Base-by-base conservation (phyloP, 2,888 invertebrate species). In the Catotricha subobsoleta region DNA sequence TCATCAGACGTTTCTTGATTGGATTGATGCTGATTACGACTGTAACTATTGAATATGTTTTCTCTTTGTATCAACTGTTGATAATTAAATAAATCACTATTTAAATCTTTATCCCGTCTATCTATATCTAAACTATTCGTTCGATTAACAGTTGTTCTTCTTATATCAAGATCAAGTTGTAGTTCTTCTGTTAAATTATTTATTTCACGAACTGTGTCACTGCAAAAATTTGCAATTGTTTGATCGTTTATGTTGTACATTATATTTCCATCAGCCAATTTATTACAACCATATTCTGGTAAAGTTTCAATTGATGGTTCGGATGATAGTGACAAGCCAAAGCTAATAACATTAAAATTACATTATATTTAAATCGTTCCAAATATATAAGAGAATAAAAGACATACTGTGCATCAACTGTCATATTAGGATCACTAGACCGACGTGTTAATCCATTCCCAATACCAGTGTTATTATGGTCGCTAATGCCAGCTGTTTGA, bases 341-440 rank as follows among this genome's bases (percentile, higher is more conserved):
- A 40, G 19, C 31, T 39, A 13, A 33, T 30, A 18, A 18, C 19
- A 19, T 45, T 39, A n/a, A 46, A 43, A 40, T 16, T 19, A 39
- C n/a, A n/a, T n/a, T n/a, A n/a, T 18, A 20, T 35, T 39, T 30
- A 23, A 23, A 38, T 19, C 10, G 19, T n/a, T 21, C 39, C 35
- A 34, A 33, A 18, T 39, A 18, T 23, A 13, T 6, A 25, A 8
- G 25, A 20, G 28, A 40, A 34, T 31, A 3, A 10, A 34, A 30
- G 7, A 59, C 65, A 62, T 62, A 76, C 83, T 76, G 75, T 49
- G 69, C 62, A 49, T 84, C 83, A 16, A 77, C 69, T 27, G 74
- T 72, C 54, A 88, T 70, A 61, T 73, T 87, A 29, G 90, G 87
- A 64, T 90, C 88, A 60, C 88, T 88, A 49, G 78, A 78, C 47